Evolutionary conservation across 2,113 vertebrate genomes (phyloP).

Genomic region (Brachypteracias leptosomus): DNA sequence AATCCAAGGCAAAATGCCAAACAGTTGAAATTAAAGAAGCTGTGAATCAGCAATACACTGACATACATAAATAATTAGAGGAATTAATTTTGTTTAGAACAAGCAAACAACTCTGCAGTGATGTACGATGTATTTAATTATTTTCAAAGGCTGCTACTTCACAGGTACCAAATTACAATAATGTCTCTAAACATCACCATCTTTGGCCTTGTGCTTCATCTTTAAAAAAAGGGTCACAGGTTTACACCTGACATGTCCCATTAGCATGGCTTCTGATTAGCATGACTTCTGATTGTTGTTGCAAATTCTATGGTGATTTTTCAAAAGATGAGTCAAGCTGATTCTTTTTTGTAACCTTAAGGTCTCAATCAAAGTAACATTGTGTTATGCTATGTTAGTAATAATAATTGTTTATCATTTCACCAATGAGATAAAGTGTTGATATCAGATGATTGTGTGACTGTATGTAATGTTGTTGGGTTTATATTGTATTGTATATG

Average conservation of each 20-base stretch:
- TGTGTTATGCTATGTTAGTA: neutral
- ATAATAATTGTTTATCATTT: neutral
- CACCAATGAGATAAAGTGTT: neutral
- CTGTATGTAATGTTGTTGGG: neutral
- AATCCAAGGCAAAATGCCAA: conserved; percentile 23
- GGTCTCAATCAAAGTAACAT: neutral
- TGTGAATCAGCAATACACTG: conserved; percentile 35
- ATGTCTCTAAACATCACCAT: neutral
- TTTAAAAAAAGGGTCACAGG: neutral
- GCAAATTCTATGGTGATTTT: neutral
- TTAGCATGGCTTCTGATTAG: neutral
- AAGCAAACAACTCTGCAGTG: neutral
- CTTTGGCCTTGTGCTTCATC: neutral
- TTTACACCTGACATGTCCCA: neutral
- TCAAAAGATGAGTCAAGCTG: neutral
- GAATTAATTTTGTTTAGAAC: conserved; percentile 35
- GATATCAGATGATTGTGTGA: neutral
- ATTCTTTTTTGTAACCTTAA: neutral
- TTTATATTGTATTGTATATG: neutral
- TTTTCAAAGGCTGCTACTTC: neutral
- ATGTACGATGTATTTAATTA: neutral
- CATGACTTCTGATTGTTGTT: neutral
- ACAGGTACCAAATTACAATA: neutral
- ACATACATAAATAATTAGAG: conserved; percentile 14
- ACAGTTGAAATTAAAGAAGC: neutral